Base-by-base conservation (phyloP, 2,888 invertebrate species). In the Idaea aversata region DNA sequence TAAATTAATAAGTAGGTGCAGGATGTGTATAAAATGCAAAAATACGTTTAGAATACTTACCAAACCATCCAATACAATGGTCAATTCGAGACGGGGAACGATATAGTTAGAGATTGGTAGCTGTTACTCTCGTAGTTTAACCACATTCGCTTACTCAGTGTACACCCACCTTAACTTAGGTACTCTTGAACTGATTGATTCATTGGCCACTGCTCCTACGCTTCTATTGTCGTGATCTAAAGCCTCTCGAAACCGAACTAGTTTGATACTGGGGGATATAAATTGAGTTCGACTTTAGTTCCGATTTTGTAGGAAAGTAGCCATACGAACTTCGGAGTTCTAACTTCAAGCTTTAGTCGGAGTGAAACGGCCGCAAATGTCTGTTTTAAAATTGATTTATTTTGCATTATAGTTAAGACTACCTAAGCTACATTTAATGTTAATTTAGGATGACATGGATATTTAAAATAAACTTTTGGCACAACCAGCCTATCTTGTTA, bases 391-490 rank as follows among this genome's bases (percentile, higher is more conserved):
- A 58, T 61, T 25, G 5, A 57, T 57, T 38, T 16, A 16, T 47
- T 60, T 47, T 10, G 47, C 47, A 10, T 47, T 47, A 5, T 47
- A 47, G 13, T 47, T 36, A 36, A 5, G 36, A 36, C 6, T 36
- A 36, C 36, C 36, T 10, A 36, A 36, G 5, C 10, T 36, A 36
- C 4, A 10, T 13, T n/a, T 34, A 47, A 47, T 47, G 47, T 47
- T 47, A 47, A 47, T 47, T 47, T 7, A 47, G 10, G 5, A 47
- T 13, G 10, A 47, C 47, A 25, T 25, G 47, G 13, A 36, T 4
- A 13, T 76, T 77, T 78, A 76, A 79, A 75, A 72, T 71, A 77
- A 80, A 79, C 71, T 80, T 80, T 78, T 78, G 74, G 76, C 74
- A 77, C 74, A 76, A 78, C 73, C 72, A 76, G 73, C 75, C 74